Base-by-base conservation (phyloP, 2,113 vertebrate species). In the Pavo muticus region DNA sequence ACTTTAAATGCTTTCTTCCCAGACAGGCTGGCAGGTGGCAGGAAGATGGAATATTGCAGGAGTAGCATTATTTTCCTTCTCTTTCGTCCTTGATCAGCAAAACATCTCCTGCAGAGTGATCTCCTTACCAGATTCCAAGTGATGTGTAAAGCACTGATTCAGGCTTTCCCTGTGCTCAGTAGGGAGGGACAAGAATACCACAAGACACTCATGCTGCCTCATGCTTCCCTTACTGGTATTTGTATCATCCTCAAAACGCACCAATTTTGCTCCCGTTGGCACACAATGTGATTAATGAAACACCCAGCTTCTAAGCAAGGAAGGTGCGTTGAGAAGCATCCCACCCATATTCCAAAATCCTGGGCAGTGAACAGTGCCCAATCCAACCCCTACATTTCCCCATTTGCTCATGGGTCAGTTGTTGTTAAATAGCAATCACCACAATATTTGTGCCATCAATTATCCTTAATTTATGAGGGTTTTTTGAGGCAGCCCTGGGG, bases 401-500 rank as follows among this genome's bases (percentile, higher is more conserved):
- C 16, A 1, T 60, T 69, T 64, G 21, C 57, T 35, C 6, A 2
- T 2, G 29, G 40, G 9, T 32, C 1, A 0, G 2, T 8, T 30
- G 37, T 2, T 25, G 30, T 21, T 20, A 57, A 63, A 52, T 11
- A 25, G 50, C 4, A 30, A 86, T 29, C 24, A 24, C 37, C 3
- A 10, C 39, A 42, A n/a, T 4, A 2, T 30, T 83, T 85, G 39
- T 29, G 4, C 11, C 39, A 8, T 42, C 25, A 86, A 5, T 75
- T 47, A 25, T 8, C 10, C 15, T 44, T 19, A n/a, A 80, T 35
- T 4, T 3, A 35, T 23, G 54, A 69, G 4, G 11, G 20, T 27
- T 30, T 75, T 35, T 72, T 0, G 1, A 19, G 52, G 11, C 24
- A 23, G 12, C 59, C 29, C 11, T 35, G 14, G 35, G 24, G 27